Evolutionary conservation across 2,113 vertebrate species (phyloP).

Genomic region (Rostratula benghalensis): DNA sequence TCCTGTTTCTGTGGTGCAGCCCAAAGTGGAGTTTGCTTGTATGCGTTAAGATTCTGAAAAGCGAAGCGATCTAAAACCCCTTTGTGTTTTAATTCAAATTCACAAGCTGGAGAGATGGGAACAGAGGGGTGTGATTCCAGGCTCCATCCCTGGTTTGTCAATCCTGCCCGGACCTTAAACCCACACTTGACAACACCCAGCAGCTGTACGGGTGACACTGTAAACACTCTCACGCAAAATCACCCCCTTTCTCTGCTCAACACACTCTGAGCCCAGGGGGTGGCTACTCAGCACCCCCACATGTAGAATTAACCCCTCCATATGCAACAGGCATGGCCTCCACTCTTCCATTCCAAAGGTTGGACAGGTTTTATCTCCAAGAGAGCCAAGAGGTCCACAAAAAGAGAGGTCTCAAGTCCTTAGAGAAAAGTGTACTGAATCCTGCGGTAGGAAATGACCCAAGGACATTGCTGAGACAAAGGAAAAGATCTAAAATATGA

Average conservation of each 20-base stretch:
- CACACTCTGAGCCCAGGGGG: neutral
- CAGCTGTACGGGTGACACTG: neutral
- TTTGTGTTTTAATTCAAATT: neutral
- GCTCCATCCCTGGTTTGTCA: neutral
- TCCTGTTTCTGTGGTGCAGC: neutral
- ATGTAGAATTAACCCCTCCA: neutral
- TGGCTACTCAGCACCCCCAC: neutral
- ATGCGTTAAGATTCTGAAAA: neutral
- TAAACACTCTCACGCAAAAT: neutral
- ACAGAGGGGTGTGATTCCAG: neutral
- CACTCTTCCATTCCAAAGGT: rapidly evolving
- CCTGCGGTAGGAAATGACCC: neutral
- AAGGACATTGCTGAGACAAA: neutral
- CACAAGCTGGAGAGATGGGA: neutral
- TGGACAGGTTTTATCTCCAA: neutral
- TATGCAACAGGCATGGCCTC: neutral
- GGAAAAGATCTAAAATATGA: neutral
- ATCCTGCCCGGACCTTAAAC: neutral
- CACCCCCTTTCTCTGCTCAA: neutral
- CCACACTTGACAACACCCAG: neutral
- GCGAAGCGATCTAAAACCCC: neutral
- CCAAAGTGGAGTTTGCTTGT: neutral
- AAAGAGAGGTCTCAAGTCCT: neutral
- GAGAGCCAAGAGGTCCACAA: neutral
- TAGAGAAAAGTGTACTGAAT: neutral